phyloP scores from a whole-genome alignment of 2,797 vertebrate genomes.

The Dromococcyx pavoninus region DNA sequence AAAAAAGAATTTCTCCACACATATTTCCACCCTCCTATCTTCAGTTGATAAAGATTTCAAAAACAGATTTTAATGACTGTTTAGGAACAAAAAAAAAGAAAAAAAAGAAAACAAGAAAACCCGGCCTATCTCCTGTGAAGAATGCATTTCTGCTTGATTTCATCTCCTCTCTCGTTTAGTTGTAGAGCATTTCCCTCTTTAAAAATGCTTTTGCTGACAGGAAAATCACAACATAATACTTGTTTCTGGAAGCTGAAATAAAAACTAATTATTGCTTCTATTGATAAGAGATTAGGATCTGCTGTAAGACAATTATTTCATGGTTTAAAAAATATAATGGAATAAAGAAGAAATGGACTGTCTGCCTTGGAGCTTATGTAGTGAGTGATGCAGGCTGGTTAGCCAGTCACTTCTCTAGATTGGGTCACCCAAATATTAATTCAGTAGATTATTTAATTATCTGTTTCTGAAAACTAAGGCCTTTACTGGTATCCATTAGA shows the following conservation, averaged over 20 bases:
- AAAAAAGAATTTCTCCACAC: conserved; percentile 59
- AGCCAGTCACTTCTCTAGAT: neutral
- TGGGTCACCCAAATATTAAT: neutral
- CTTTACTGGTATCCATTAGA: neutral
- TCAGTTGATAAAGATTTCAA: conserved; percentile 57
- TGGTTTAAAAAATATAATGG: neutral
- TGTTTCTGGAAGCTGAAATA: conserved; percentile 23
- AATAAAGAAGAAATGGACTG: neutral
- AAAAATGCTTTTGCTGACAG: conserved; percentile 31
- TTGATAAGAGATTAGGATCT: conserved; percentile 30
- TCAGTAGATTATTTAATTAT: neutral
- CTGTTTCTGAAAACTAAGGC: neutral
- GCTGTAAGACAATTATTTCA: neutral
- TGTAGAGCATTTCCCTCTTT: conserved; percentile 22
- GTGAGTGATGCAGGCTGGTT: neutral
- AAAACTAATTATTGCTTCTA: conserved; percentile 8
- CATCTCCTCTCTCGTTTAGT: conserved; percentile 32
- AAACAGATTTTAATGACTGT: conserved; percentile 51
- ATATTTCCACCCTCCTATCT: conserved; percentile 46
- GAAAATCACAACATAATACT: conserved; percentile 15
- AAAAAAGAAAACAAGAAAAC: neutral
- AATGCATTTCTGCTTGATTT: conserved; percentile 49
- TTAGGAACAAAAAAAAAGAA: neutral
- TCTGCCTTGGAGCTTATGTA: neutral
- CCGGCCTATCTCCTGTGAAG: conserved; percentile 2